These are phyloP conservation scores for Cryptosula pallasiana DNA, from an alignment of 2,888 invertebrate species.

Conservation along the genomic window DNA sequence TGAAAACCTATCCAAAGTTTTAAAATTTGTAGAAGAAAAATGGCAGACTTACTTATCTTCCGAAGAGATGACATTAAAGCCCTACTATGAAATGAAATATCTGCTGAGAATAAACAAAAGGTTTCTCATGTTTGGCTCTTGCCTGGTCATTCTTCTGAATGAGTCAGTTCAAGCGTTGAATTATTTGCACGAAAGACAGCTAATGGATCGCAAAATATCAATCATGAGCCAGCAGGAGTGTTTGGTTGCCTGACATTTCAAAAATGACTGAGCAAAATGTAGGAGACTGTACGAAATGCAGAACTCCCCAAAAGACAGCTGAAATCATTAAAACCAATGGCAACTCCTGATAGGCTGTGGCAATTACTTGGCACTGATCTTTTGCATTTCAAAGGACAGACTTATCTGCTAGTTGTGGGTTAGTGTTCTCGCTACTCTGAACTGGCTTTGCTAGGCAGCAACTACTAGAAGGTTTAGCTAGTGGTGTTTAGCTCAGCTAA, in stretches of 20 bases:
- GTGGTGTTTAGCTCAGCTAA: no score
- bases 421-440: no score
- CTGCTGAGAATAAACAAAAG: conserved; percentile 5
- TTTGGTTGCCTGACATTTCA: not conserved
- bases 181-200: conserved; percentile 16
- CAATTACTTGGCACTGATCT: no score
- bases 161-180: not conserved
- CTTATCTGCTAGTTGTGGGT: no score
- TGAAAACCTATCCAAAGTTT: not conserved
- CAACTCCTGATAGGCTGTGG: no score
- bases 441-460: no score
- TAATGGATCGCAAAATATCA: not conserved
- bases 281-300: not conserved
- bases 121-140: not conserved
- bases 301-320: no score
- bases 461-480: no score
- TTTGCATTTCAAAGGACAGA: no score
- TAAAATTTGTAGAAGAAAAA: not conserved
- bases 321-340: no score
- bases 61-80: not conserved
- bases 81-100: not conserved
- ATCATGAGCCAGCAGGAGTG: not conserved
- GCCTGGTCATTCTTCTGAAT: conserved; percentile 6
- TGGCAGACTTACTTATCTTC: conserved; percentile 10
- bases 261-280: not conserved